phyloP scores from a whole-genome alignment of 2,797 vertebrate genomes.

The Xiphorhynchus erythropygius region DNA sequence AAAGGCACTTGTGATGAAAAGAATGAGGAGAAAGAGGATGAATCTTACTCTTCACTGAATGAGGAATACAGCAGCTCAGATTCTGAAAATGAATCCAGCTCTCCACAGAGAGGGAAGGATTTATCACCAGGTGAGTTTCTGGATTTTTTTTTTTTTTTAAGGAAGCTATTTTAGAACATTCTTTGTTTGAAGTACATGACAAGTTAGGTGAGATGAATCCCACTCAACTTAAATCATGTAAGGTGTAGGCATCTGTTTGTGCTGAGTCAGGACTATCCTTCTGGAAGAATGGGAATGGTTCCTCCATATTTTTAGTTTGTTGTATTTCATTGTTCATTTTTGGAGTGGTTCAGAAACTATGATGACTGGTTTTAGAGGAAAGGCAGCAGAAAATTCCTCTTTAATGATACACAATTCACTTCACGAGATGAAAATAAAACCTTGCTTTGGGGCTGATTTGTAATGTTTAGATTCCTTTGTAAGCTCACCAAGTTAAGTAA shows the following conservation, averaged over 20 bases:
- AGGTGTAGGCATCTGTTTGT: not conserved
- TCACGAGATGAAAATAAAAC: not conserved
- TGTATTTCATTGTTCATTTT: not conserved
- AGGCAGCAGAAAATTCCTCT: not conserved
- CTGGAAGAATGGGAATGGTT: not conserved
- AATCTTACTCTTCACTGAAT: not conserved
- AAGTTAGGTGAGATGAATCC: not conserved
- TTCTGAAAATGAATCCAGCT: conserved; percentile 6
- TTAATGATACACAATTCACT: accelerated
- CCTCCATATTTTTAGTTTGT: not conserved
- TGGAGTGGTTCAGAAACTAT: not conserved
- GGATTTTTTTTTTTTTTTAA: not conserved
- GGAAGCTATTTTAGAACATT: not conserved
- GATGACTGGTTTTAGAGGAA: not conserved
- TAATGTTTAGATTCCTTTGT: not conserved
- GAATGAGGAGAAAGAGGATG: not conserved
- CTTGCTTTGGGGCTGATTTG: not conserved
- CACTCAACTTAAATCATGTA: not conserved
- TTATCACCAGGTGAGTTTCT: conserved; percentile 11
- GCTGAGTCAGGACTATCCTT: not conserved
- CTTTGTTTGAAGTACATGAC: not conserved
- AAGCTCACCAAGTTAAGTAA: not conserved
- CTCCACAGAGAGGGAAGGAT: not conserved
- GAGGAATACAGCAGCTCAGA: not conserved
- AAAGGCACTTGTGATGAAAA: not conserved